Percentiles rank a stretch among this genome's conserved stretches.
Evolutionary conservation across 2,113 vertebrate genomes (phyloP).

Genomic region (Neotoma lepida): DNA sequence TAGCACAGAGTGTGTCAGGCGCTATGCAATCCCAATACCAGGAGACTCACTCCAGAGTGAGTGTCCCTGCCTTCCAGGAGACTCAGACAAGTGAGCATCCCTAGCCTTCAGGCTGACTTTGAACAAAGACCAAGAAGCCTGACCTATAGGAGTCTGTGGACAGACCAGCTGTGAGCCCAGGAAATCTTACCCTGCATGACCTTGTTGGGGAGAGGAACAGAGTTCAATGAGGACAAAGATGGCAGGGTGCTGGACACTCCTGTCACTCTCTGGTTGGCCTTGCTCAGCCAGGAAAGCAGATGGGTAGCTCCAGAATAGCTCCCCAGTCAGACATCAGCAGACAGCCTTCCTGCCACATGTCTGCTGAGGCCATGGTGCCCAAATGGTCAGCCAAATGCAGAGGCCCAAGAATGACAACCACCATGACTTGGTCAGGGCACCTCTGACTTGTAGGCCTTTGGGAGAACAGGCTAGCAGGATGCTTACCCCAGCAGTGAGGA

Average conservation of each 20-base stretch:
- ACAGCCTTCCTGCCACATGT: constrained; percentile 73
- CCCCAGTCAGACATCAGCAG: constrained; percentile 78
- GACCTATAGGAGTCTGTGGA: neutral
- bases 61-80: neutral
- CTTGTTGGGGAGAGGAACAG: neutral
- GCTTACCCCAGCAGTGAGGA: neutral
- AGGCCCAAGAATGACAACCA: neutral
- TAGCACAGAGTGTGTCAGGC: neutral
- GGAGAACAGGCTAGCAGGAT: neutral
- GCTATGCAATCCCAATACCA: too few relatives aligned
- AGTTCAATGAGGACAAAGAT: neutral
- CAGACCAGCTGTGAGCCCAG: constrained; percentile 5
- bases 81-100: neutral
- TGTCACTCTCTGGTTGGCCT: constrained; percentile 61
- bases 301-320: constrained; percentile 75
- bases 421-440: neutral
- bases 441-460: neutral
- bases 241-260: constrained; percentile 45
- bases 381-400: neutral
- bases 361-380: constrained; percentile 1
- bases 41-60: neutral
- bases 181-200: neutral
- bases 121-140: neutral
- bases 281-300: constrained; percentile 82
- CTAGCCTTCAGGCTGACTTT: neutral